These are phyloP conservation scores for Netelia fuscicornis DNA, from an alignment of 2,888 invertebrate genomes.

Conservation along the genomic window DNA sequence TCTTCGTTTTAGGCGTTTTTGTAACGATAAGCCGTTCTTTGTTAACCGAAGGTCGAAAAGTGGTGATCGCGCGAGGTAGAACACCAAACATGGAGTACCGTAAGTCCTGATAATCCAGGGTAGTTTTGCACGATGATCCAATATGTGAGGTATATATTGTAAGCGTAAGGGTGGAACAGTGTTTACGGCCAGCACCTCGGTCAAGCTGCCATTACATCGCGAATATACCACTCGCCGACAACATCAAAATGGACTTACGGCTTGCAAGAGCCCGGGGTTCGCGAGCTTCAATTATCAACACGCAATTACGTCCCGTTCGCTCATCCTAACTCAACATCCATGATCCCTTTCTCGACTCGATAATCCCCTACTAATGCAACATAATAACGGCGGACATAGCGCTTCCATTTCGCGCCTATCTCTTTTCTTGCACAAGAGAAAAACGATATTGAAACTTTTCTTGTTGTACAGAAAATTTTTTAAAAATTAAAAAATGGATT, in stretches of 20 bases:
- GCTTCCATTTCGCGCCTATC: background rate
- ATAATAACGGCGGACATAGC: background rate
- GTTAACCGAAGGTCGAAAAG: background rate
- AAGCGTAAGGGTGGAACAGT: conserved; percentile 20
- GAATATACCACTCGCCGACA: conserved; percentile 14
- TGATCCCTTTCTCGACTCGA: conserved; percentile 48
- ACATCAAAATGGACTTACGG: conserved; percentile 23
- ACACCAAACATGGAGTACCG: conserved; percentile 14
- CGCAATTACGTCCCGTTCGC: conserved; percentile 79
- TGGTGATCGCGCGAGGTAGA: conserved; percentile 29
- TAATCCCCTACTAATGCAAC: conserved; percentile 42
- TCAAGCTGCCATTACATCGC: conserved; percentile 45
- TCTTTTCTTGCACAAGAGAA: no score
- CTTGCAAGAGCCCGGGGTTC: conserved; percentile 44
- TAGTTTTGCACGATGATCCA: conserved; percentile 10
- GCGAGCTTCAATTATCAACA: conserved; percentile 83
- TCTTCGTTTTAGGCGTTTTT: background rate
- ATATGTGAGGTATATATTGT: conserved; percentile 12
- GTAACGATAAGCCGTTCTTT: conserved; percentile 16
- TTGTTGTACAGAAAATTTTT: no score
- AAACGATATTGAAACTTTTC: no score
- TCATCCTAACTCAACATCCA: conserved; percentile 79
- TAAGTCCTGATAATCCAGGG: conserved; percentile 69
- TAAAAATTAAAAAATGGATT: no score
- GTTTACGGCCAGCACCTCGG: conserved; percentile 40